Percentiles rank a stretch among this genome's conserved stretches.
phyloP scores from a whole-genome alignment of 2,113 vertebrate species.

The Pterocles gutturalis region DNA sequence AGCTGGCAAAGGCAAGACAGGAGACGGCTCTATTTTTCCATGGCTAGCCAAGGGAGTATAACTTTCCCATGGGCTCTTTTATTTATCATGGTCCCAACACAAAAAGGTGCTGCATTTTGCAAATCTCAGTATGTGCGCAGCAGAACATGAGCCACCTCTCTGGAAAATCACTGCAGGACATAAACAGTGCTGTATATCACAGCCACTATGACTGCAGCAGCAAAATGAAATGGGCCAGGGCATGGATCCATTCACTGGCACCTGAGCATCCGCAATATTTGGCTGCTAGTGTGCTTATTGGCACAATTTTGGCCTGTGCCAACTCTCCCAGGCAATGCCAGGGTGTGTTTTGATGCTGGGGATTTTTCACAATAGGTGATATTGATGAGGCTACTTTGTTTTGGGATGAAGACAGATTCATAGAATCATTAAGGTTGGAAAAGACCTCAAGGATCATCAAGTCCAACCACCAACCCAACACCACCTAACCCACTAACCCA shows the following conservation, averaged over 20 bases:
- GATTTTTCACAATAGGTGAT: background rate
- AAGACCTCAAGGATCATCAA: no score
- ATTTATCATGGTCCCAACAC: background rate
- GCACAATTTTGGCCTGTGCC: background rate
- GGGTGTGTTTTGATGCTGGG: background rate
- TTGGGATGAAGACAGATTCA: background rate
- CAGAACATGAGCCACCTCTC: background rate
- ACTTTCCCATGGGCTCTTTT: background rate
- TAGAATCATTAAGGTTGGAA: no score
- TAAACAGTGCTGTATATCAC: accelerated
- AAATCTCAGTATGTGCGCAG: background rate
- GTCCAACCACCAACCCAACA: no score
- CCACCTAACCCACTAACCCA: no score
- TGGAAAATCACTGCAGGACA: background rate
- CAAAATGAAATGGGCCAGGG: background rate
- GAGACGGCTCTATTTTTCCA: background rate
- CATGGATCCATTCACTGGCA: background rate
- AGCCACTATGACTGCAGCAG: background rate
- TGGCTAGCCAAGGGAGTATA: background rate
- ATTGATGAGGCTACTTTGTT: background rate
- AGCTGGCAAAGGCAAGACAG: background rate
- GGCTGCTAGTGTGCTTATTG: background rate
- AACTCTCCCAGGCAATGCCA: background rate
- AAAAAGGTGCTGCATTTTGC: background rate
- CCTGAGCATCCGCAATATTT: background rate